Conservation (phyloP, 1,140 invertebrate genomes). For the Pogonognathellus flavescens region DNA sequence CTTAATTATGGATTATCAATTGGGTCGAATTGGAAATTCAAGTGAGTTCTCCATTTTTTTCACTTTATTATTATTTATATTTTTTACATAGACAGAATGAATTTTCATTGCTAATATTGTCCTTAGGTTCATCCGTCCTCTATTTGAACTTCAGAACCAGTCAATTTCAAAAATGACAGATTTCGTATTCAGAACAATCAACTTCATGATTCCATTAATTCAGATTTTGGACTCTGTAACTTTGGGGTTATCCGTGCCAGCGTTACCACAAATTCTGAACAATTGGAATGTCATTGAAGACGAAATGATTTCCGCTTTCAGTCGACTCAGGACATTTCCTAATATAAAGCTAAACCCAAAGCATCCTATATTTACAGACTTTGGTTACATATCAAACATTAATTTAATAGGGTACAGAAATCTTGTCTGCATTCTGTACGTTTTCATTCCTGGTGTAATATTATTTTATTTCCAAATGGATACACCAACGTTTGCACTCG, state of each 20-base stretch:
- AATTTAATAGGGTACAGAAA: neutral
- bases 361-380: neutral
- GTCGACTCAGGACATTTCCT: neutral
- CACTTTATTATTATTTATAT: too few relatives aligned
- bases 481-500: neutral
- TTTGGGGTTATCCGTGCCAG: neutral
- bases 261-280: neutral
- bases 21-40: neutral
- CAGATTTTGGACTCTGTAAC: neutral
- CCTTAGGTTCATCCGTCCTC: neutral
- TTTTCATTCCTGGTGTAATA: neutral
- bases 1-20: neutral
- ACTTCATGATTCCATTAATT: neutral
- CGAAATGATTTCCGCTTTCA: neutral
- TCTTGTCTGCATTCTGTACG: neutral
- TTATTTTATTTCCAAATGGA: neutral
- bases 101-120: too few relatives aligned
- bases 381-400: neutral
- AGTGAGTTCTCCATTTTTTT: neutral
- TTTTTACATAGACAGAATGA: too few relatives aligned
- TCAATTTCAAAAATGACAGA: neutral
- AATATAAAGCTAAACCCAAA: neutral
- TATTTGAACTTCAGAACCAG: neutral
- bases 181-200: neutral
- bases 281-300: constrained; percentile 2